Evolutionary conservation across 2,113 vertebrate genomes (phyloP), one percentile per base, ranked within the genome.

Genomic region (Lampris megalopsis): DNA sequence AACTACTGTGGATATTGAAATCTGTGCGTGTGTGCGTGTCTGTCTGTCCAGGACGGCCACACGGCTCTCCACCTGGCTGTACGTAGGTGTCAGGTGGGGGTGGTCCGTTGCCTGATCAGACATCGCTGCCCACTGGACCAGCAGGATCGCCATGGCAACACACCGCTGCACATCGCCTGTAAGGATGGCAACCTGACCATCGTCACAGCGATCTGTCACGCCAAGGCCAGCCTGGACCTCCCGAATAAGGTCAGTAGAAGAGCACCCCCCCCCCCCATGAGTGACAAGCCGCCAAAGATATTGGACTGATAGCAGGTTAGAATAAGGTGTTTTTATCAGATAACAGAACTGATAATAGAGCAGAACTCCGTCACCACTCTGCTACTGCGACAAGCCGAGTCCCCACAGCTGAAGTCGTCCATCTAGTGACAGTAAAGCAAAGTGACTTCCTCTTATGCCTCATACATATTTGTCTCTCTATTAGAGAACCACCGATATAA

Each of bases 61-160:
- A 96, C 95, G 1, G 97, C 97, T 3, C 95, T 99, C 58, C 98
- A 99, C 83, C 95, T 99, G 81, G 97, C 97, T 1, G 97, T 99
- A 3, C 94, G 97, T 47, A 93, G 97, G 69, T 98, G 97, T 92
- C 98, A 99, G 81, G 90, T 96, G 38, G 97, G 98, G n/a, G 97
- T 99, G 41, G 96, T 97, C 61, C 97, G 93, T 89, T 96, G 93
- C 74, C 96, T 99, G 37, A 93, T 99, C 57, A 79, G 73, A 80
- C 96, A 94, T 71, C 93, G 87, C 35, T 96, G 96, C 75, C 89
- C 91, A 37, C 88, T 96, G 11, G 95, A 99, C 92, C 96, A 95
- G 79, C 97, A 98, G 81, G 97, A 99, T 90, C 95, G 97, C 84
- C 97, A 99, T 8, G 97, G 97, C 63, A 98, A 99, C 90, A 96